Evolutionary conservation across 1,140 invertebrate genomes (phyloP).

Genomic region (Macrostomum lignano): DNA sequence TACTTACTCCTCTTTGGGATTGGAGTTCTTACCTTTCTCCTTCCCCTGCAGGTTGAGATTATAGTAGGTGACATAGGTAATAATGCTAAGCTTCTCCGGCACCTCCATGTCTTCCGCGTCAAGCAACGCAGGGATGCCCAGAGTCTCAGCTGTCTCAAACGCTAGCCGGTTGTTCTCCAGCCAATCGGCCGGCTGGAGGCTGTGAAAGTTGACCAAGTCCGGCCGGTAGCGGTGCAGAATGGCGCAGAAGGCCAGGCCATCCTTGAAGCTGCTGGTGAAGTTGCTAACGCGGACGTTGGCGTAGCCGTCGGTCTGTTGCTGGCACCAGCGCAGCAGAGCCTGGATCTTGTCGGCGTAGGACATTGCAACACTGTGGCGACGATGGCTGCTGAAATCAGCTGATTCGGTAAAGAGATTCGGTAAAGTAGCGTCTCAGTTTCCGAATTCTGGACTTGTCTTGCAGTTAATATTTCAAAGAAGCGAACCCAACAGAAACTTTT

Average conservation of each 20-base stretch:
- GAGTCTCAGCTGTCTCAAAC: conserved; percentile 53
- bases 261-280: conserved; percentile 53
- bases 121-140: conserved; percentile 25
- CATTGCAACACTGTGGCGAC: no score
- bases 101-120: conserved; percentile 29
- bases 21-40: not conserved
- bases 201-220: no score
- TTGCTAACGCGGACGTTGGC: conserved; percentile 44
- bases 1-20: no score
- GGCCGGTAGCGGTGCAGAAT: conserved; percentile 38
- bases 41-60: conserved; percentile 28
- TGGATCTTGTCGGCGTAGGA: conserved; percentile 10
- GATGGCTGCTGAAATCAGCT: no score
- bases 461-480: no score
- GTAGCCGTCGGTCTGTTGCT: conserved; percentile 30
- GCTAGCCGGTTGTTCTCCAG: no score
- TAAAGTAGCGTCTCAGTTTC: no score
- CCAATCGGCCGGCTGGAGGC: no score
- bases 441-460: no score
- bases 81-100: conserved; percentile 58
- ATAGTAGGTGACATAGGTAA: conserved; percentile 75
- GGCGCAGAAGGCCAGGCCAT: conserved; percentile 57
- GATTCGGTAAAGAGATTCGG: no score
- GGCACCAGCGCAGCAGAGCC: conserved; percentile 10
- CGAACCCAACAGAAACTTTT: no score